phyloP scores from a whole-genome alignment of 2,113 vertebrate genomes.

The Eulacestoma nigropectus region DNA sequence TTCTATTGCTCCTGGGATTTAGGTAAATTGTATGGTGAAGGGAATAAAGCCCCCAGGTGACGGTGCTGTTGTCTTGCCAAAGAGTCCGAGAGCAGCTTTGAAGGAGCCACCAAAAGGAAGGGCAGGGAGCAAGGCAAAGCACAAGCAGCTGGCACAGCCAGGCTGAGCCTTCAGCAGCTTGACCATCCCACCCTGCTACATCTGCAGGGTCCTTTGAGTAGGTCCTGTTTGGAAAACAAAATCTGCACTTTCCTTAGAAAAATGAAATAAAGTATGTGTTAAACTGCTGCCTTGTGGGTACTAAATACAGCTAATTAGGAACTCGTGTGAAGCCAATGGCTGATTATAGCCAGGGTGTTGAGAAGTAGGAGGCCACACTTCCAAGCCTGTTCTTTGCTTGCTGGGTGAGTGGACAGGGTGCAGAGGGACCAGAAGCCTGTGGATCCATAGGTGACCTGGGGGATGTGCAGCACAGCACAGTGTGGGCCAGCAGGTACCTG shows the following conservation, averaged over 20 bases:
- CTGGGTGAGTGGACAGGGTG: not conserved
- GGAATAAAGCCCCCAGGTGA: not conserved
- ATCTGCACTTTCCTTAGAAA: not conserved
- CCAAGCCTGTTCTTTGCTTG: not conserved
- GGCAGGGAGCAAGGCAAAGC: not conserved
- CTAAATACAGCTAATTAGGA: not conserved
- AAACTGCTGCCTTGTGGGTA: not conserved
- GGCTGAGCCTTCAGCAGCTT: not conserved
- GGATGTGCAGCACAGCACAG: accelerated
- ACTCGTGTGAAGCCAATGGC: not conserved
- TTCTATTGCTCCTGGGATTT: not conserved
- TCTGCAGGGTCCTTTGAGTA: not conserved
- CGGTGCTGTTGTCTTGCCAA: not conserved
- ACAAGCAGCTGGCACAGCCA: not conserved
- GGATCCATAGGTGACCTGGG: not conserved
- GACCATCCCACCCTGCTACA: not conserved
- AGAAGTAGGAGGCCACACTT: not conserved
- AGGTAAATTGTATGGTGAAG: not conserved
- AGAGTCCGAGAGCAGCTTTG: not conserved
- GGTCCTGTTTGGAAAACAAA: not conserved
- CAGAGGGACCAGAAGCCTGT: not conserved
- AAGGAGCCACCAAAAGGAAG: not conserved
- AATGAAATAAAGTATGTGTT: not conserved
- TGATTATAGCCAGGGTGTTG: not conserved
- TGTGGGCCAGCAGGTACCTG: not conserved